phyloP scores from a whole-genome alignment of 2,888 invertebrate species.

The Ormyrus labotus region DNA sequence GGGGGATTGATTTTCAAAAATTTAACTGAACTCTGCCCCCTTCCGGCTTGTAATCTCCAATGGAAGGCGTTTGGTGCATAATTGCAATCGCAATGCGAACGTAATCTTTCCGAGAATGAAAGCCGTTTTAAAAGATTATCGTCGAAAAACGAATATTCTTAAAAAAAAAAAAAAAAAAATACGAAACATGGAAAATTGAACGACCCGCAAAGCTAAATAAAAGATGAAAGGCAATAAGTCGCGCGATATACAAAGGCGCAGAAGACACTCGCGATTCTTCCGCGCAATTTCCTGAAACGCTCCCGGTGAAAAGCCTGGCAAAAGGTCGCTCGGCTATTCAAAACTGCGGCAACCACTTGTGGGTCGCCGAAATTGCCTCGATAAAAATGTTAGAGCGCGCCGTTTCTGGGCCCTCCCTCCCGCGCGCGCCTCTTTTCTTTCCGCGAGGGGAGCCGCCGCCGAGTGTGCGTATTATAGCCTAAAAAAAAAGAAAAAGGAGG shows the following conservation, averaged over 20 bases:
- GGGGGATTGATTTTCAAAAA: slow-evolving; percentile 6
- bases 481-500: slow-evolving; percentile 10
- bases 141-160: too few species aligned
- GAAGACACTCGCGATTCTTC: slow-evolving; percentile 25
- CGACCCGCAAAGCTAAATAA: neutral
- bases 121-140: too few species aligned
- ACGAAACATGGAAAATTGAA: neutral
- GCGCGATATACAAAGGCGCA: slow-evolving; percentile 23
- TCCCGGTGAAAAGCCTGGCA: neutral
- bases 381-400: slow-evolving; percentile 70
- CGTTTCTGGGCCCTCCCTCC: slow-evolving; percentile 47
- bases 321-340: slow-evolving; percentile 48
- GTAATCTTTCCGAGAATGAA: too few species aligned
- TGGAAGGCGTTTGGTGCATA: too few species aligned
- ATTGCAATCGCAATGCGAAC: too few species aligned
- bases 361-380: slow-evolving; percentile 71
- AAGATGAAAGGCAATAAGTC: slow-evolving; percentile 1
- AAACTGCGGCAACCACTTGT: slow-evolving; percentile 65
- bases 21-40: neutral
- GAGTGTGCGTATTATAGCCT: neutral
- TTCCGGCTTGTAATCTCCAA: neutral
- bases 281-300: slow-evolving; percentile 47
- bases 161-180: too few species aligned
- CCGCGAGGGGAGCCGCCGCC: neutral
- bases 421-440: slow-evolving; percentile 10